Conservation (phyloP, 2,888 invertebrate genomes). For the Anarsia innoxiella region DNA sequence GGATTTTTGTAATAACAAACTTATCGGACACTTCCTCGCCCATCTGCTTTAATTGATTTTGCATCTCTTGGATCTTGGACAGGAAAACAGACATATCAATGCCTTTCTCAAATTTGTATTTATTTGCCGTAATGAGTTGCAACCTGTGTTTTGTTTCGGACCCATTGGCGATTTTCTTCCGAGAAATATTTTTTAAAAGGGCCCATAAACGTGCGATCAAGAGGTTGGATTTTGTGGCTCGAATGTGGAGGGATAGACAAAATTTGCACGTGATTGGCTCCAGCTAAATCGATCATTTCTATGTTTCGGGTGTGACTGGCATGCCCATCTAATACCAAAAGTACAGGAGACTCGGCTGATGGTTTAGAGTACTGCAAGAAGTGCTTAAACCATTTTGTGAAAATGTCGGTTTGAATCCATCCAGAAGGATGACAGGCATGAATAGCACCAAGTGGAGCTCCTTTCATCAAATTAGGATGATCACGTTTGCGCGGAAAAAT, state of each 20-base stretch:
- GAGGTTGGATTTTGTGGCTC: constrained; percentile 16
- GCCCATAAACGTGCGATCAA: constrained; percentile 15
- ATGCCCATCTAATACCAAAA: constrained; percentile 16
- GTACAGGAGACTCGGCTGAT: constrained; percentile 9
- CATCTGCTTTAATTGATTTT: no score
- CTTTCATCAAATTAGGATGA: constrained; percentile 18
- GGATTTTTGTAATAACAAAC: no score
- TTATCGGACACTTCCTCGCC: no score
- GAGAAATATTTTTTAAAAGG: constrained; percentile 16
- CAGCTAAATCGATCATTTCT: constrained; percentile 12
- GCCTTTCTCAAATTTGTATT: no score
- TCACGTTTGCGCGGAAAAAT: constrained; percentile 23
- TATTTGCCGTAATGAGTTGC: constrained; percentile 17
- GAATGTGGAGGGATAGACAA: constrained; percentile 16
- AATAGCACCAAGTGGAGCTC: constrained; percentile 20
- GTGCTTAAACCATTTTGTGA: constrained; percentile 19
- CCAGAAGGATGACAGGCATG: constrained; percentile 16
- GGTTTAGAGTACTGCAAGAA: constrained; percentile 16
- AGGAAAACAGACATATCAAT: no score
- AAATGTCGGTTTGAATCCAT: constrained; percentile 17
- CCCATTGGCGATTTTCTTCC: constrained; percentile 13
- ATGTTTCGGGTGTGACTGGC: constrained; percentile 15
- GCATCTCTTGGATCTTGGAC: no score
- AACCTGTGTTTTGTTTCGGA: constrained; percentile 13
- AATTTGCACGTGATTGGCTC: constrained; percentile 12